Evolutionary conservation across 2,888 invertebrate species (phyloP).

Genomic region (Trichopoda pennipes): DNA sequence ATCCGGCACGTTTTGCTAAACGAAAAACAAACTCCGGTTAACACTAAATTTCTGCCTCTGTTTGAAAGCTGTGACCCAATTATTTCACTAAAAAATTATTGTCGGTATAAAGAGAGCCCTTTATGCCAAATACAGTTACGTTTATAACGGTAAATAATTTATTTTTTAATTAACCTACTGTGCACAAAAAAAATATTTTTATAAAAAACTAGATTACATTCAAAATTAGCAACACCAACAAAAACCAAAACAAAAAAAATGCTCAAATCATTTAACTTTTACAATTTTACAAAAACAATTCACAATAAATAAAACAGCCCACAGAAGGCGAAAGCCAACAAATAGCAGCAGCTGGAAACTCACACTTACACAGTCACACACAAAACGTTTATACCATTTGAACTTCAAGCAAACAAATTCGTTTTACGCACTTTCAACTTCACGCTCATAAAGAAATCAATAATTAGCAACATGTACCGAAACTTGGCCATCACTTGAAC

Average conservation of each 20-base stretch:
- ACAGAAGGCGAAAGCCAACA: neutral
- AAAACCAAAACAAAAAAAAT: too few relatives aligned
- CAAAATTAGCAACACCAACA: neutral
- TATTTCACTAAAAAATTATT: neutral
- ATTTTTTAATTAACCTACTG: too few relatives aligned
- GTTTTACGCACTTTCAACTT: slow-evolving; percentile 64
- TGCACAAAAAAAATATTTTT: neutral
- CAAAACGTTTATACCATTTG: slow-evolving; percentile 43
- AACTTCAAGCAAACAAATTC: slow-evolving; percentile 21
- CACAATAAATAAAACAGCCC: neutral
- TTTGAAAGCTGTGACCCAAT: neutral
- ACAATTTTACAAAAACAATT: slow-evolving; percentile 60
- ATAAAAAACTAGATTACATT: neutral
- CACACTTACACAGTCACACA: too few relatives aligned
- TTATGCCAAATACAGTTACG: neutral
- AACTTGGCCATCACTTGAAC: slow-evolving; percentile 24
- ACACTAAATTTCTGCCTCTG: too few relatives aligned
- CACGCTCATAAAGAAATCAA: slow-evolving; percentile 50
- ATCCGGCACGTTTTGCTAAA: too few relatives aligned
- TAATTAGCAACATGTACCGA: slow-evolving; percentile 53
- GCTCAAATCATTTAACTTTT: slow-evolving; percentile 60
- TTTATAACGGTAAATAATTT: too few relatives aligned
- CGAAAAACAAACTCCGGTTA: too few relatives aligned
- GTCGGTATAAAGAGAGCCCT: neutral
- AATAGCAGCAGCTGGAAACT: slow-evolving; percentile 36